Evolutionary conservation across 2,797 vertebrate genomes (phyloP).

Genomic region (Morus bassanus): DNA sequence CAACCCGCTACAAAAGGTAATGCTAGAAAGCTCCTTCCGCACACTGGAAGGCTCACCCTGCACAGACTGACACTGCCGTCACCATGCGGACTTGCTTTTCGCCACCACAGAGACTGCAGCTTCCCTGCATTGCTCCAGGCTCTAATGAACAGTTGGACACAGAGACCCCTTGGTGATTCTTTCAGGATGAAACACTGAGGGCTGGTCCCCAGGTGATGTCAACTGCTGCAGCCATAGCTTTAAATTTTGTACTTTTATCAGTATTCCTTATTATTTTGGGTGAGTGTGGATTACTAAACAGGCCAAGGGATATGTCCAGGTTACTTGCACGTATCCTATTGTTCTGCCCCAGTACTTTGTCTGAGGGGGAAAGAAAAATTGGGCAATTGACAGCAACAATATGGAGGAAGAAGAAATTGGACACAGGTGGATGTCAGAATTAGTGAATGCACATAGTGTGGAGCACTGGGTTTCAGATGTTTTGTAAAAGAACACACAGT

Average conservation of each 20-base stretch:
- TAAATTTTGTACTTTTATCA: not conserved
- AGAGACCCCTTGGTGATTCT: not conserved
- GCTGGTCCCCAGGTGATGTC: not conserved
- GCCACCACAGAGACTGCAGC: not conserved
- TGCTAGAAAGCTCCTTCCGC: not conserved
- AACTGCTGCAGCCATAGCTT: not conserved
- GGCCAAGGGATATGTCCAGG: not conserved
- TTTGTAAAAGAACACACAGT: not conserved
- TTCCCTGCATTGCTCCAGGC: not conserved
- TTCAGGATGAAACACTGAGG: not conserved
- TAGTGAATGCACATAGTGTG: not conserved
- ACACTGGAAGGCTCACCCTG: not conserved
- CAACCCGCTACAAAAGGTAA: not conserved
- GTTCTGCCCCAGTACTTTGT: not conserved
- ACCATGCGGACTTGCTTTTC: not conserved
- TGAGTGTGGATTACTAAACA: not conserved
- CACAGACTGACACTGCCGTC: accelerated
- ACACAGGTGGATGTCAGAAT: not conserved
- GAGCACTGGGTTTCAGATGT: not conserved
- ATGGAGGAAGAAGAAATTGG: not conserved
- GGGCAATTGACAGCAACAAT: not conserved
- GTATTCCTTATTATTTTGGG: not conserved
- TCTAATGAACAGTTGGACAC: accelerated
- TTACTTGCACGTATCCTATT: not conserved
- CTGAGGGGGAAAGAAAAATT: not conserved